Evolutionary conservation across 2,888 invertebrate genomes (phyloP), one percentile per base, ranked within the genome.

Genomic region (Erynnis tages): DNA sequence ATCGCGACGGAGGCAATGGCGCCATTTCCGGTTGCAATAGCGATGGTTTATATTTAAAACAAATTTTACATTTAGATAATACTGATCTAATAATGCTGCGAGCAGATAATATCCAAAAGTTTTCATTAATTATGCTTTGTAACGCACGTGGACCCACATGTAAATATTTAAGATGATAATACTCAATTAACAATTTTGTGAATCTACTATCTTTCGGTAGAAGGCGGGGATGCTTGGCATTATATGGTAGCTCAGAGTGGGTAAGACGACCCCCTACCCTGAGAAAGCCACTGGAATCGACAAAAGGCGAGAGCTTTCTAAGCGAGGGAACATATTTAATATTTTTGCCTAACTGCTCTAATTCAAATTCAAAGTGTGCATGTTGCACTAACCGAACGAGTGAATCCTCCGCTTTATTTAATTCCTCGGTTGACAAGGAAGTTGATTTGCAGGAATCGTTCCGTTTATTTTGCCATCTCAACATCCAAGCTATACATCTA

Each of bases 261-360:
- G 47, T 13, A 13, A 54, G n/a, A 11, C 54, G 30, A 54, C 54
- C 52, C 44, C 56, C 56, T 34, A 56, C 54, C 47, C 56, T 56
- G 38, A 56, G 52, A 13, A 56, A 54, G 4, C 29, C 27, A 1
- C 44, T 2, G 0, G 30, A 4, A 30, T 54, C 54, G 7, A 54
- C 2, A 23, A 53, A 55, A 6, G 53, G 55, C 4, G 44, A 30
- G 2, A 55, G 23, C 17, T 53, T 55, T 25, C 11, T 23, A 30
- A 29, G 0, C n/a, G 47, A 40, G 13, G 25, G 13, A 44, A 17
- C 21, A 6, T 21, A 21, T 21, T 21, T 21, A 6, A 4, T 21
- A 4, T 6, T 7, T 30, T 32, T 23, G 7, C 8, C 21, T 32
- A 45, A 30, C 1, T 1, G 10, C 7, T 6, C 4, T 1, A 45